These are phyloP conservation scores for Electrona antarctica DNA, from an alignment of 2,113 vertebrate genomes.

Conservation along the genomic window DNA sequence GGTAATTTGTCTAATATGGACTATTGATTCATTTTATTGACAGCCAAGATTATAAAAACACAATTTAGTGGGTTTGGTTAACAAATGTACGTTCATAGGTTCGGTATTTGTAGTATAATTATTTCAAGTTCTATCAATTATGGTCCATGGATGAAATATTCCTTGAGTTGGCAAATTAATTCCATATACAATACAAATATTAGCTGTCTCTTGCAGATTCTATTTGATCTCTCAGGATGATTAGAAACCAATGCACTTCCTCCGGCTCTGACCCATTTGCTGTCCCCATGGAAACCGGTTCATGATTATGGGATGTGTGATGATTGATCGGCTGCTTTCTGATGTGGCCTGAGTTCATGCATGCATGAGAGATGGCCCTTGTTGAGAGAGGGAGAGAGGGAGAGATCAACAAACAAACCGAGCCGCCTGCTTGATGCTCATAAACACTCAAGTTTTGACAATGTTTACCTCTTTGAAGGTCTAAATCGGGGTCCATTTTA, in stretches of 20 bases:
- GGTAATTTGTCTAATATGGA: too few relatives aligned
- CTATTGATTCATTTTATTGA: too few relatives aligned
- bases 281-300: constrained; percentile 2
- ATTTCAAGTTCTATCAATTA: too few relatives aligned
- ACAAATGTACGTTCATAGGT: too few relatives aligned
- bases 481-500: constrained; percentile 50
- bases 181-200: background rate
- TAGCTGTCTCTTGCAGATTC: background rate
- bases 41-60: too few relatives aligned
- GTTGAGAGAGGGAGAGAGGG: constrained; percentile 5
- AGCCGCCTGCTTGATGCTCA: constrained; percentile 15
- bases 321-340: constrained; percentile 26
- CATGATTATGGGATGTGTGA: constrained; percentile 4
- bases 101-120: background rate
- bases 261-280: constrained; percentile 18
- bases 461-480: background rate
- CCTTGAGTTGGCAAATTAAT: background rate
- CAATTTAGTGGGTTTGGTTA: too few relatives aligned
- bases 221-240: background rate
- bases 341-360: constrained; percentile 21
- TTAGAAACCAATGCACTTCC: constrained; percentile 5
- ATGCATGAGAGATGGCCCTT: constrained; percentile 9
- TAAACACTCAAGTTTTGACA: constrained; percentile 19
- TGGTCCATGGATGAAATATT: background rate
- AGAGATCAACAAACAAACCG: constrained; percentile 8